Evolutionary conservation across 2,797 vertebrate genomes (phyloP).

Genomic region (Xenops minutus): DNA sequence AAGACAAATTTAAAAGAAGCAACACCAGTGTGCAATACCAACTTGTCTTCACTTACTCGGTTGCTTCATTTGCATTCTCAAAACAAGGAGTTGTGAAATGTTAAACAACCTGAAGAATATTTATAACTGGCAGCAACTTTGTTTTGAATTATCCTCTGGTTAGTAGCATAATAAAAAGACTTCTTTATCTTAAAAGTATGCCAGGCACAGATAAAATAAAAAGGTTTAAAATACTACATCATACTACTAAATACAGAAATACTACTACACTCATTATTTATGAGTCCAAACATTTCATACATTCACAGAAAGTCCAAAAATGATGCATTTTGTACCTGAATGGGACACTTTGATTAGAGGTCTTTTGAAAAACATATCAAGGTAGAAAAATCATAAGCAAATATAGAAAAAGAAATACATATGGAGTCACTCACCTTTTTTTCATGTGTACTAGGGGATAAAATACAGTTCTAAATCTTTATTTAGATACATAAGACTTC

Average conservation of each 20-base stretch:
- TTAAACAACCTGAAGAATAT: slow-evolving; percentile 14
- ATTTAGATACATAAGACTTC: not conserved
- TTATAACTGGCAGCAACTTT: slow-evolving; percentile 1
- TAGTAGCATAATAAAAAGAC: not conserved
- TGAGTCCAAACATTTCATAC: not conserved
- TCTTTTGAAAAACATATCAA: not conserved
- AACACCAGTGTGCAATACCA: not conserved
- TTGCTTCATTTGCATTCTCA: slow-evolving; percentile 18
- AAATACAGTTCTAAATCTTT: not conserved
- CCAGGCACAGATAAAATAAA: not conserved
- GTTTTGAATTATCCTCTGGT: not conserved
- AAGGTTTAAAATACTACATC: not conserved
- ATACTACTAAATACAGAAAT: not conserved
- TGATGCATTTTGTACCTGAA: not conserved
- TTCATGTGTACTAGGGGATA: not conserved
- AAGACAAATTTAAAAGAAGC: slow-evolving; percentile 44
- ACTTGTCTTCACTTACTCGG: slow-evolving; percentile 22
- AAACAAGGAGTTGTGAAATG: not conserved
- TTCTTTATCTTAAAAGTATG: not conserved
- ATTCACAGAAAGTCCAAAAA: not conserved
- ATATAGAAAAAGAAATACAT: not conserved
- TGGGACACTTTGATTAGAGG: not conserved
- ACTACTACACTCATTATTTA: not conserved
- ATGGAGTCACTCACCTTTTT: not conserved
- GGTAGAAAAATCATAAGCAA: not conserved